Evolutionary conservation across 30 jellyfish, hydroid and myxozoan genomes (phyloP), one percentile per base, ranked within the genome.

Genomic region (Mastigias papua): DNA sequence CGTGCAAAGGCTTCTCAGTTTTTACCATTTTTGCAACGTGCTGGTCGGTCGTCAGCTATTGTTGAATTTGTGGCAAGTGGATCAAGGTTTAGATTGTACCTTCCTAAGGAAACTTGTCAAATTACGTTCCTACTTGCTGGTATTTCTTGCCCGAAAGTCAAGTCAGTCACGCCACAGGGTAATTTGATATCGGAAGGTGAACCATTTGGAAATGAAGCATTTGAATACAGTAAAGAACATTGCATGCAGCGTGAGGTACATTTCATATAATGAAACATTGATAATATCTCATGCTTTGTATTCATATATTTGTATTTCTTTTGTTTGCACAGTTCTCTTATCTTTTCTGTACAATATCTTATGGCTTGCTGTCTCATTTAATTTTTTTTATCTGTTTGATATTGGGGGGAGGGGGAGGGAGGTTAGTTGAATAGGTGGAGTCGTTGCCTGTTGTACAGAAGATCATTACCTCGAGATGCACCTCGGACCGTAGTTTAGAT

Each of bases 11-110:
- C 98, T 6, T 57, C 91, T 26, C 98, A 93, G 75, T 93, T 87
- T 65, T 69, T 93, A 48, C 98, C 98, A 73, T 93, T 88, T 62
- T 61, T 93, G 70, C 98, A 93, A 93, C 80, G 98, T 8, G 98
- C 98, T n/a, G 98, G 98, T 6, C 76, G 96, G 46, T 87, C 97
- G 73, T 26, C 97, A 21, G 98, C 96, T 21, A 64, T 93, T 32
- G 97, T 93, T 78, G 98, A 93, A 67, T 93, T 93, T 67, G 95
- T 87, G 23, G 98, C 98, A 34, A 87, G 97, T 33, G 98, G 98
- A 8, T 93, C 98, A 22, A 81, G 98, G 74, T 80, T 93, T 81
- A 48, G 98, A 72, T 76, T 93, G 31, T 93, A 87, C 72, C 50
- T 93, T 21, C 98, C 98, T 17, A 93, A 88, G 72, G 95, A 93